Base-by-base conservation (phyloP, 2,113 vertebrate genomes). In the Carlito syrichta region DNA sequence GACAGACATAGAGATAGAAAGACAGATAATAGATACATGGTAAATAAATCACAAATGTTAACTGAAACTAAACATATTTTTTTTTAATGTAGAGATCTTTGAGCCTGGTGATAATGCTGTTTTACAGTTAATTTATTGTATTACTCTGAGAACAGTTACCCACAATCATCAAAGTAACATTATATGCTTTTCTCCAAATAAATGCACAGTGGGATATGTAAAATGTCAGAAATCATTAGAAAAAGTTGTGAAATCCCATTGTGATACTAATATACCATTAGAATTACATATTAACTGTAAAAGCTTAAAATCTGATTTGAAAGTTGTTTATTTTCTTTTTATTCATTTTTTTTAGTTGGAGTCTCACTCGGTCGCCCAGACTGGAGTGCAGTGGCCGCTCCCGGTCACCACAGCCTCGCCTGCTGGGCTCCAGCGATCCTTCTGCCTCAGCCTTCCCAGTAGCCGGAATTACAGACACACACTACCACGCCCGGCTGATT, bases 151-250 rank as follows among this genome's bases (percentile, higher is more conserved):
- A 84, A 95, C 10, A 93, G 82, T 96, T 97, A 94, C 19, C 81
- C 32, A 86, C 78, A 92, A 97, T 92, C 76, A 97, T 98, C 86
- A 92, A 93, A 97, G 92, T 73, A 97, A 50, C 58, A 1, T 76
- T 88, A 87, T 78, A 96, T 87, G 76, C 78, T 98, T 98, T 97
- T 83, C 56, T 97, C 40, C 93, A 97, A 96, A 97, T 92, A 92
- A 81, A 93, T n/a, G 45, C 58, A 45, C 96, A 96, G 89, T 93
- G 85, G 74, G 91, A 96, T 97, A 97, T 90, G 56, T 97, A 97
- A 97, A 97, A 97, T 98, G 87, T 98, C 97, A 98, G 58, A 94
- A 98, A 98, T 98, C 98, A 98, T 98, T 98, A 97, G 89, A 93
- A 85, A 94, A 97, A 98, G 94, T 91, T 81, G 9, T 96, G 84